Conservation (phyloP, 2,888 invertebrate species). For the Litoditis marina region DNA sequence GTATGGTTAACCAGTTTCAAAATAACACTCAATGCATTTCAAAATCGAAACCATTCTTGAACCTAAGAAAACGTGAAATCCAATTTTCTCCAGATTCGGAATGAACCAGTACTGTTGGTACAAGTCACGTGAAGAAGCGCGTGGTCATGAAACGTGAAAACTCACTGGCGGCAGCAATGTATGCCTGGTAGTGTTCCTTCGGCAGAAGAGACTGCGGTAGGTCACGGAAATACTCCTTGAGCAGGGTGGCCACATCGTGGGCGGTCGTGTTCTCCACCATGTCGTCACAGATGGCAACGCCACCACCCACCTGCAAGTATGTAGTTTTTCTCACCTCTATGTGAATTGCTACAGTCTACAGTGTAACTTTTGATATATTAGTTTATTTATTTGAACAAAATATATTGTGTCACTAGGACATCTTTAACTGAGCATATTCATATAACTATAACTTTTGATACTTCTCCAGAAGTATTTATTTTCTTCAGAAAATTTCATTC, state of each 20-base stretch:
- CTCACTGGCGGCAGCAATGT: slow-evolving; percentile 86
- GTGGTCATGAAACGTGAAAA: slow-evolving; percentile 27
- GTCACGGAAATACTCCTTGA: slow-evolving; percentile 89
- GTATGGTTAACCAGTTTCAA: too few relatives aligned
- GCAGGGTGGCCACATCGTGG: slow-evolving; percentile 85
- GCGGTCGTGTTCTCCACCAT: slow-evolving; percentile 75
- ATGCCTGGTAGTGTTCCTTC: slow-evolving; percentile 81
- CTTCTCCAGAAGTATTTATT: too few relatives aligned
- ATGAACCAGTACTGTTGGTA: too few relatives aligned
- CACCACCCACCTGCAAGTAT: slow-evolving; percentile 8
- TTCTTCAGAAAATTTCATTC: too few relatives aligned
- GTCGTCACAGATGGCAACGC: slow-evolving; percentile 32
- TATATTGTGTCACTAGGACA: too few relatives aligned
- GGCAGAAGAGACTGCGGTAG: slow-evolving; percentile 87
- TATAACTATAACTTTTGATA: too few relatives aligned
- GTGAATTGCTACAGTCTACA: too few relatives aligned
- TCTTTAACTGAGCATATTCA: too few relatives aligned
- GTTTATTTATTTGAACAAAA: too few relatives aligned
- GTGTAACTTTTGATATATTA: background rate
- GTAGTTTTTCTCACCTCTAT: background rate
- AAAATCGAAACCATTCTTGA: too few relatives aligned
- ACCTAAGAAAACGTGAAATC: background rate
- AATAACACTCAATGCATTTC: too few relatives aligned
- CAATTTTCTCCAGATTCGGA: too few relatives aligned
- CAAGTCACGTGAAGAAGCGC: background rate